Conservation (phyloP, 2,888 invertebrate species). For the Chloroclystis v-ata region DNA sequence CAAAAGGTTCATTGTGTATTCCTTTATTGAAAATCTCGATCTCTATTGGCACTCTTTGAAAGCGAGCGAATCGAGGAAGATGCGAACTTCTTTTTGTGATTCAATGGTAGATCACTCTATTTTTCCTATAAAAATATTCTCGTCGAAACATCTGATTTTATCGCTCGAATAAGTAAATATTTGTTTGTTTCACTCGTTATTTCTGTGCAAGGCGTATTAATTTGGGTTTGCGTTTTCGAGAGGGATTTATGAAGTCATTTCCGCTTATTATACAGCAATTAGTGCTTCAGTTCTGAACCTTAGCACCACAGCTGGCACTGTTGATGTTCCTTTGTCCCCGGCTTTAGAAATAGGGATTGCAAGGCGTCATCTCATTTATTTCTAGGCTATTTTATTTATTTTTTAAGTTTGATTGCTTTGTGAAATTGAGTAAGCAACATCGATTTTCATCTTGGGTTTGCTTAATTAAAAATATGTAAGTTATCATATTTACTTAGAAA, state of each 20-base stretch:
- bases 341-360: constrained; percentile 6
- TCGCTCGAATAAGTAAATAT: background rate
- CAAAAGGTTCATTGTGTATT: constrained; percentile 12
- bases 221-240: constrained; percentile 26
- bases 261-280: constrained; percentile 42
- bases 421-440: no score
- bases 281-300: constrained; percentile 34
- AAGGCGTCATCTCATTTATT: background rate
- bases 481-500: no score
- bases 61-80: constrained; percentile 4
- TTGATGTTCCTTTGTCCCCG: constrained; percentile 24
- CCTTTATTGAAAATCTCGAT: constrained; percentile 13
- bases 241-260: constrained; percentile 28
- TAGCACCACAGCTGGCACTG: constrained; percentile 22
- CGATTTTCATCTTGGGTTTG: no score
- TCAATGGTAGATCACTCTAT: background rate
- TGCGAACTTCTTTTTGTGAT: background rate
- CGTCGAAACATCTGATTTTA: background rate
- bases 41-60: constrained; percentile 11
- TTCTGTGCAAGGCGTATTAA: constrained; percentile 17
- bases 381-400: background rate
- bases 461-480: no score
- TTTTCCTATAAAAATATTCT: no score
- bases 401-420: background rate
- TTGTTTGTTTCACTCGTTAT: constrained; percentile 13